Evolutionary conservation across 2,888 invertebrate species (phyloP), one percentile per base, ranked within the genome.

Genomic region (Laspeyria flexula): DNA sequence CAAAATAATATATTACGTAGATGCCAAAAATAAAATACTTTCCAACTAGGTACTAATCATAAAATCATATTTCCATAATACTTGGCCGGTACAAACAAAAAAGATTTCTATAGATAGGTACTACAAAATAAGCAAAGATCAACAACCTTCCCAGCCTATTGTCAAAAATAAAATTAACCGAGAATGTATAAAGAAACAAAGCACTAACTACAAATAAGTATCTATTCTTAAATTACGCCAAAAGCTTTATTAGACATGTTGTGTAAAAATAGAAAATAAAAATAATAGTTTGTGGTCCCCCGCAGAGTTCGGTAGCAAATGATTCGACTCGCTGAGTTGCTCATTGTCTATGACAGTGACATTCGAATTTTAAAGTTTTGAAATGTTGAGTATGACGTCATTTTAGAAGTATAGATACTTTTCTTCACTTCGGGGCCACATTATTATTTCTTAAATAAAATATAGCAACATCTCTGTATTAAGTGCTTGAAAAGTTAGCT

Each of bases 301-400:
- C 30, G 46, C 30, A 9, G 50, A n/a, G 27, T 37, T 18, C 67
- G 43, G 67, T 62, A 62, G 68, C 64, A 23, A 21, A 38, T 49
- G 34, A 66, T 64, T 64, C 27, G 62, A 49, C 38, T 42, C 64
- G 51, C 43, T 11, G 15, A 7, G 10, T 30, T 21, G 15, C 9
- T 23, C 7, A 13, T 35, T 29, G 21, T 11, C 23, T 45, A 7
- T 7, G 3, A 25, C 1, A 25, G 39, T 47, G 47, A 16, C 2
- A 10, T 43, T 43, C 34, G 10, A 0, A 13, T 33, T 33, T 43
- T 43, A n/a, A 34, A 12, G 33, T 53, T 52, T 25, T 7, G 25
- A 25, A 25, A 6, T 7, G 25, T 25, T 7, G 1, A 3, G 1
- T 7, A 7, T 25, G 25, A 33, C 27, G 35, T 45, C 46, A 53